Base-by-base conservation (phyloP, 2,113 vertebrate genomes). In the Passer domesticus region DNA sequence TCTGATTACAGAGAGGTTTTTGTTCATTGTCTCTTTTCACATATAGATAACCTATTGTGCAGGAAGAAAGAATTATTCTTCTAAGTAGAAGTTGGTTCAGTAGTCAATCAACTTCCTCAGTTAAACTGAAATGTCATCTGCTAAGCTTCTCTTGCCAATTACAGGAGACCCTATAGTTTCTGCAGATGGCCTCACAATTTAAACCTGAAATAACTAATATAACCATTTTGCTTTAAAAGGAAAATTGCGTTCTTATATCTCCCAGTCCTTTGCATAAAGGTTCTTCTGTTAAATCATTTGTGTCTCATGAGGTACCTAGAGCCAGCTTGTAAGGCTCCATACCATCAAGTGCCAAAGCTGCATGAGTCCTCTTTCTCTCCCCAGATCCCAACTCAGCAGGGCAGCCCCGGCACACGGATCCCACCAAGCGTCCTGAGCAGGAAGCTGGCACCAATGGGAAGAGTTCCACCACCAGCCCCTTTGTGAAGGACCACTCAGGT, bases 351-450 rank as follows among this genome's bases (percentile, higher is more conserved):
- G 2, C 91, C n/a, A 25, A 94, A 93, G 89, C 92, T 72, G 81
- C 95, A 95, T 96, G 96, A 97, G 94, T 74, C 39, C 0, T 94
- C 92, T 98, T 58, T 96, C 77, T 97, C 96, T 98, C 73, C 87
- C 94, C 97, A 99, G 99, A 98, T 98, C 98, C 99, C 41, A 98
- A 98, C 92, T 99, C 99, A 20, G 98, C 98, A 24, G 96, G 98
- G 92, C 97, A 98, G 90, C 95, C 98, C 94, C 98, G 98, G 98
- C 98, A 98, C 96, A 98, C 97, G 28, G 97, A 96, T 96, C 98
- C 99, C 77, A 99, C 99, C 85, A 98, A 96, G 97, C 98, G 97
- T 86, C 97, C 98, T 1, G 98, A 99, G 60, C 98, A 98, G 80
- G 97, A 98, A 94, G 62, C 98, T 87, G 99, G 99, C 24, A 97